A percentile compares a stretch with the other conserved stretches of the same genome.
Conservation (phyloP, 2,888 invertebrate species). For the Ennomos erosarius region DNA sequence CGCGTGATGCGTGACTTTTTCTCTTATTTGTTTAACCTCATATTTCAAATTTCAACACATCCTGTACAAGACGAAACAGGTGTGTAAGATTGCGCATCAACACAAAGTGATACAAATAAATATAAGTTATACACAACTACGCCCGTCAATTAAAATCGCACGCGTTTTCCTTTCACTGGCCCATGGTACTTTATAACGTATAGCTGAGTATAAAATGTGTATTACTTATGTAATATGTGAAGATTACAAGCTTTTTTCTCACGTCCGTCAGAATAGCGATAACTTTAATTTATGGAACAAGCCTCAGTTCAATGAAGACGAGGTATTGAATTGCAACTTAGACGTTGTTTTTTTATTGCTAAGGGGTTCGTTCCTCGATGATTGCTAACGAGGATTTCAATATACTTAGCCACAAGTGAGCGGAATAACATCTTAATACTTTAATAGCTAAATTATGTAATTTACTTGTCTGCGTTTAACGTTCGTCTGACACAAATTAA, state of each 20-base stretch:
- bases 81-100: slow-evolving; percentile 59
- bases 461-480: slow-evolving; percentile 7
- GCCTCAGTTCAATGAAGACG: slow-evolving; percentile 28
- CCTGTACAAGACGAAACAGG: slow-evolving; percentile 41
- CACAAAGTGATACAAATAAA: slow-evolving; percentile 72
- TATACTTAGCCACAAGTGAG: slow-evolving; percentile 19
- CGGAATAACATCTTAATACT: slow-evolving; percentile 16
- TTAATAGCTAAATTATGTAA: slow-evolving; percentile 17
- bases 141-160: slow-evolving; percentile 60
- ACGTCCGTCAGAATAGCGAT: slow-evolving; percentile 49
- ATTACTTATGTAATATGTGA: slow-evolving; percentile 35
- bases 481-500: neutral
- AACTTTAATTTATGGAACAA: slow-evolving; percentile 44
- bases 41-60: slow-evolving; percentile 34
- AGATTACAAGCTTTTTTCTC: slow-evolving; percentile 44
- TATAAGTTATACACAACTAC: slow-evolving; percentile 39
- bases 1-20: slow-evolving; percentile 18
- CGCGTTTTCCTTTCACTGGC: slow-evolving; percentile 69
- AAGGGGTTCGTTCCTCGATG: too few species aligned
- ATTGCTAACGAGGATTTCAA: slow-evolving; percentile 27
- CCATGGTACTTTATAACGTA: slow-evolving; percentile 22
- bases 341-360: slow-evolving; percentile 17
- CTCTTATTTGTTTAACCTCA: slow-evolving; percentile 8
- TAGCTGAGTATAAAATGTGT: slow-evolving; percentile 28
- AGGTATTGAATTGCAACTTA: slow-evolving; percentile 17